These are phyloP conservation scores for Hydropotes inermis DNA, from an alignment of 2,113 vertebrate species.

Conservation along the genomic window DNA sequence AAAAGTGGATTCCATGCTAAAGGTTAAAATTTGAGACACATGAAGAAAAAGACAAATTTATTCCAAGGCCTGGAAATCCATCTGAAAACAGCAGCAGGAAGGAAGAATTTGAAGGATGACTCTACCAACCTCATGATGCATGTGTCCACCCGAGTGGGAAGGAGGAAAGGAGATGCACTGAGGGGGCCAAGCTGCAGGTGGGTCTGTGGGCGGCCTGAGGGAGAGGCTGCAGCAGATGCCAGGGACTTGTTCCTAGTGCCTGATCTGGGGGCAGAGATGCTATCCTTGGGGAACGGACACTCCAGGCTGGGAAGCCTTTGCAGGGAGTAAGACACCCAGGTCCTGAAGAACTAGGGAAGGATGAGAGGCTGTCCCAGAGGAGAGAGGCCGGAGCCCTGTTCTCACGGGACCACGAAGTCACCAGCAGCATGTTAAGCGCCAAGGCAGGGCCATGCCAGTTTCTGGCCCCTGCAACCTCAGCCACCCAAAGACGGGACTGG, in stretches of 20 bases:
- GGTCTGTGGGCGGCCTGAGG: no score
- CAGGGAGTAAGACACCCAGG: background rate
- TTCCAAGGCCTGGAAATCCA: background rate
- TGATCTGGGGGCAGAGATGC: background rate
- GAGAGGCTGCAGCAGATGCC: background rate
- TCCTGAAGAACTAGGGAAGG: background rate
- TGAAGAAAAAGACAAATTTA: background rate
- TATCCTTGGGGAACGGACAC: background rate
- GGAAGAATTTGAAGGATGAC: background rate
- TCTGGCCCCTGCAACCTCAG: background rate
- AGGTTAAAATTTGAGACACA: background rate
- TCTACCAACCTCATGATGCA: background rate
- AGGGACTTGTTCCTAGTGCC: background rate
- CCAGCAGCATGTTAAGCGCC: background rate
- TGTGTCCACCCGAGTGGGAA: background rate
- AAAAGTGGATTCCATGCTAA: background rate
- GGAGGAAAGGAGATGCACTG: background rate
- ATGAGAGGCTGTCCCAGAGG: background rate
- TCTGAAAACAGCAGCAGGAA: background rate
- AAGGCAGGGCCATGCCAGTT: accelerated
- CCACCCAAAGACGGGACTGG: background rate
- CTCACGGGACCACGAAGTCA: background rate
- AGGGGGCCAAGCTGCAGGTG: background rate
- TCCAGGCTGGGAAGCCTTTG: background rate
- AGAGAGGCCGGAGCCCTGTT: background rate